Base-by-base conservation (phyloP, 2,888 invertebrate species). In the Lasioglossum zephyrum region DNA sequence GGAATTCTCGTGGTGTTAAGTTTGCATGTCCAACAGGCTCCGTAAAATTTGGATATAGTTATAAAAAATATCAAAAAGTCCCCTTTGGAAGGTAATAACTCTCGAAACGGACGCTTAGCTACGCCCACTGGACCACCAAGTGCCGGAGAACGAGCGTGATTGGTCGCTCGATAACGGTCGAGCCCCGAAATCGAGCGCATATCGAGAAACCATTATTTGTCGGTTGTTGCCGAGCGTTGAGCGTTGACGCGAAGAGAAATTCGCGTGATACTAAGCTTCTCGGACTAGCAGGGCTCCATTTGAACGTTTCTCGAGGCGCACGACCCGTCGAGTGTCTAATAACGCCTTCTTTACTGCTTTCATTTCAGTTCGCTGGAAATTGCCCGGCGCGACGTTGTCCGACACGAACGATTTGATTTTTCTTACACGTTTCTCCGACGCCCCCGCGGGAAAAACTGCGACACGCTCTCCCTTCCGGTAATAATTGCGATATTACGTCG, bases 311-410 rank as follows among this genome's bases (percentile, higher is more conserved):
- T 36, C 26, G 60, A 63, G 44, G 69, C 66, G 39, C 39, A 9
- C 57, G 16, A 36, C 26, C 69, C 49, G 60, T 60, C 39, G 60
- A 74, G 63, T 73, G 75, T 81, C 81, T 84, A 86, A 85, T 86
- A 85, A 86, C 69, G 70, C 63, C 70, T 86, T 81, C 85, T 78
- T 85, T 72, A 75, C 77, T 31, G 77, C 77, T 85, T 78, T 85
- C 80, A 75, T 86, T 84, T 78, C 72, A 26, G 47, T 74, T 9
- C 9, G 75, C 36, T 31, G 76, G 31, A 47, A 85, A 85, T 84
- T 84, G 85, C 73, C n/a, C 44, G 57, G 60, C 53, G 72, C 60
- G 72, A 79, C 83, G 75, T 70, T 76, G 72, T 79, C 78, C 78
- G 74, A 74, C 66, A 66, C 74, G 44, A 77, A 57, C 74, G 79